Base-by-base conservation (phyloP, 2,888 invertebrate genomes). In the Brachypalpus laphriformis region DNA sequence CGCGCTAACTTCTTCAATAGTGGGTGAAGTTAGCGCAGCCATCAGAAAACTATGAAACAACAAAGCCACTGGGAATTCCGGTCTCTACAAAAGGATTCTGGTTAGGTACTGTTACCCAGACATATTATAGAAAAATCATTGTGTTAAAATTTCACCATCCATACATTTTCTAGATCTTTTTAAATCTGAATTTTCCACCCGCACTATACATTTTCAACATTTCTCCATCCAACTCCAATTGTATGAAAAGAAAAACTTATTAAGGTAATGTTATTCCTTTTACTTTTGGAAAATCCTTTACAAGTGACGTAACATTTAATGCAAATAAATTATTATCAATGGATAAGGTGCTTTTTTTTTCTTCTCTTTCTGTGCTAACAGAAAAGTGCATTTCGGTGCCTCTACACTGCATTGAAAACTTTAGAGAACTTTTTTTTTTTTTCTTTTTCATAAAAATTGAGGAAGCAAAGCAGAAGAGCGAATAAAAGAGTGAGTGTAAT, bases 321-420 rank as follows among this genome's bases (percentile, higher is more conserved):
- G 59, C 59, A 59, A 40, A 59, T 40, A 59, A 59, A 40, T 59
- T 20, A 40, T 59, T 20, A 59, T 22, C 20, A 14, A 40, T n/a
- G 28, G 37, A 37, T 57, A 34, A 57, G n/a, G 37, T 20, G 11
- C 6, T 57, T 56, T 18, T 9, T 54, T 5, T 9, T 34, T 34
- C 9, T 6, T 31, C 4, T 18, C 1, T 20, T 6, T 31, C 4
- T 18, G 4, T 20, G 6, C n/a, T 37, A 11, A 37, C 3, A 40
- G 28, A 59, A 59, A 59, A 37, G n/a, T 22, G n/a, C 47, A 22
- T 47, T 47, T 47, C 22, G 6, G 5, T 22, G 25, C 28, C 14
- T 16, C 22, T 14, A 31, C 9, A 28, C 4, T 31, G 56, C 7
- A 56, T 34, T 28, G 2, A n/a, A 34, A 56, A 34, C 56, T 56